Evolutionary conservation across 2,797 vertebrate genomes (phyloP).

Genomic region (Buphagus erythrorhynchus): DNA sequence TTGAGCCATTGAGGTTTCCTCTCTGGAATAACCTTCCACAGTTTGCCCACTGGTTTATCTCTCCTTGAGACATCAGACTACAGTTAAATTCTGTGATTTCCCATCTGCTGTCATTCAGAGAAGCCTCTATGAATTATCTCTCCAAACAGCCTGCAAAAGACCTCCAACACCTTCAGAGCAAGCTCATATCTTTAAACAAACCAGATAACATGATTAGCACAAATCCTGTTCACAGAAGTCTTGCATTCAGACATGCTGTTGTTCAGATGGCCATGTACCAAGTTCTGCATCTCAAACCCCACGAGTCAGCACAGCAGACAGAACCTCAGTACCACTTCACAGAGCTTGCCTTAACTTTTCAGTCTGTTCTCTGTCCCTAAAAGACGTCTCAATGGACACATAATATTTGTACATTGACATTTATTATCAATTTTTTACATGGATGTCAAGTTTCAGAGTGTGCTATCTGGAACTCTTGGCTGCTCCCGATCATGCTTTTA

Average conservation of each 20-base stretch:
- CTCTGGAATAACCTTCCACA: not conserved
- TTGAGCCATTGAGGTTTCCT: not conserved
- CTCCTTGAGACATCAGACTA: not conserved
- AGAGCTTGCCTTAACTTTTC: not conserved
- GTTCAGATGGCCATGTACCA: not conserved
- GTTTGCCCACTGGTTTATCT: not conserved
- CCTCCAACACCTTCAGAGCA: not conserved
- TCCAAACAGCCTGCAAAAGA: not conserved
- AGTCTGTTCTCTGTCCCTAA: not conserved
- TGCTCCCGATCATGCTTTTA: not conserved
- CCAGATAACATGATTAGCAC: not conserved
- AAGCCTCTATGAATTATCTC: not conserved
- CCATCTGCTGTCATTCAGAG: not conserved
- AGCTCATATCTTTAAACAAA: not conserved
- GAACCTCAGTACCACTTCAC: not conserved
- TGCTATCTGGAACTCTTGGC: conserved; percentile 8
- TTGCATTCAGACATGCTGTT: accelerated
- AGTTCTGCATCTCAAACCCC: not conserved
- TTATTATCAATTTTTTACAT: not conserved
- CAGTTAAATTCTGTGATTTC: not conserved
- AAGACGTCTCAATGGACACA: not conserved
- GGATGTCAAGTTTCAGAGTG: not conserved
- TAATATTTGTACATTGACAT: not conserved
- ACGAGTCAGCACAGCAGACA: not conserved
- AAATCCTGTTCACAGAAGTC: not conserved